Evolutionary conservation across 2,888 invertebrate species (phyloP).

Genomic region (Matsumyia berberina): DNA sequence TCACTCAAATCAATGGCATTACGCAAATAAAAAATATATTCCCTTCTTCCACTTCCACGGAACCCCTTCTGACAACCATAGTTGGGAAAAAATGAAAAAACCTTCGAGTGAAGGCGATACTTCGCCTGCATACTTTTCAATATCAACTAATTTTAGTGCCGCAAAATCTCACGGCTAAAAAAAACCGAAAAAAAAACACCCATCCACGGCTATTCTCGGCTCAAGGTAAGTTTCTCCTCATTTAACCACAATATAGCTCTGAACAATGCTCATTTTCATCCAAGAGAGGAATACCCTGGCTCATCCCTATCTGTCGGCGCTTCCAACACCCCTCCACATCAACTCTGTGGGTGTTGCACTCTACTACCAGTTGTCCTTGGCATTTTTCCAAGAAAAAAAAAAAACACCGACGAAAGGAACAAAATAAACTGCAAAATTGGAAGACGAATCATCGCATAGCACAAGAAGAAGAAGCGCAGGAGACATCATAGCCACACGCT

Average conservation of each 20-base stretch:
- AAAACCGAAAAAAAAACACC: constrained; percentile 3
- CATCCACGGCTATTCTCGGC: constrained; percentile 68
- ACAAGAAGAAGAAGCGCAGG: constrained; percentile 50
- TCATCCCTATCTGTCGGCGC: constrained; percentile 44
- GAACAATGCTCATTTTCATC: constrained; percentile 66
- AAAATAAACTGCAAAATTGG: constrained; percentile 54
- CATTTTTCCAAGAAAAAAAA: constrained; percentile 68
- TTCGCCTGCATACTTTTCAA: constrained; percentile 39
- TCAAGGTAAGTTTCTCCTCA: constrained; percentile 72
- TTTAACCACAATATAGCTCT: constrained; percentile 70
- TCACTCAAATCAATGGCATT: too few species aligned
- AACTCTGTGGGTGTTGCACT: constrained; percentile 20
- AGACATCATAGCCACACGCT: constrained; percentile 8
- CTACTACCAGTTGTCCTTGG: constrained; percentile 61
- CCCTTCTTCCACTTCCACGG: neutral
- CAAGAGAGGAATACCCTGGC: constrained; percentile 43
- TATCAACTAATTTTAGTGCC: constrained; percentile 56
- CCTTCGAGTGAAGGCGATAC: constrained; percentile 28
- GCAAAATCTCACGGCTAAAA: constrained; percentile 47
- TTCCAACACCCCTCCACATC: constrained; percentile 1
- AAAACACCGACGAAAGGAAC: constrained; percentile 15
- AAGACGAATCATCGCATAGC: constrained; percentile 39
- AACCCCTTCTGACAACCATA: neutral
- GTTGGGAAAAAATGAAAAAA: constrained; percentile 15
- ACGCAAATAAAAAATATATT: too few species aligned